These are phyloP conservation scores for Baccha elongata DNA, from an alignment of 2,888 invertebrate species.

Conservation along the genomic window DNA sequence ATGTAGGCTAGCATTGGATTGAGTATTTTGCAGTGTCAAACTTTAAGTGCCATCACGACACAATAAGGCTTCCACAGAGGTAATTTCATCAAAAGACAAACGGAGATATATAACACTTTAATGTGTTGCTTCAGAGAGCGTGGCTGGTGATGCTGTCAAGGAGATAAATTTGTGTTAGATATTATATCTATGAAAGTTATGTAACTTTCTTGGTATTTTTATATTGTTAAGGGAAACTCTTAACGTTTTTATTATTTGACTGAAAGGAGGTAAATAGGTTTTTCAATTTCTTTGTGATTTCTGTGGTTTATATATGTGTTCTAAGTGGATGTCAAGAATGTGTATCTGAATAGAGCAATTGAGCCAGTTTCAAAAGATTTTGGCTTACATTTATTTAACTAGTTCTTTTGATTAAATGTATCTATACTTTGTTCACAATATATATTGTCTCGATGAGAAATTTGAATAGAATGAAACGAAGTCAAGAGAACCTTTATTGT, in stretches of 20 bases:
- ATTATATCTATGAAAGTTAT: slow-evolving; percentile 46
- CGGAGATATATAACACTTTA: not conserved
- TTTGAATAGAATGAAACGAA: slow-evolving; percentile 30
- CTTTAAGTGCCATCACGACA: slow-evolving; percentile 29
- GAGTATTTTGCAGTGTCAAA: slow-evolving; percentile 38
- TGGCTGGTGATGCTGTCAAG: slow-evolving; percentile 6
- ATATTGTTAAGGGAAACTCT: slow-evolving; percentile 24
- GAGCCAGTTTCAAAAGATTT: slow-evolving; percentile 55
- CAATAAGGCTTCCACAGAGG: slow-evolving; percentile 20
- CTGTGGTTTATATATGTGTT: not conserved
- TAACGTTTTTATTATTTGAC: slow-evolving; percentile 35
- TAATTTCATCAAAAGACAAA: slow-evolving; percentile 8
- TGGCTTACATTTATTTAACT: slow-evolving; percentile 46
- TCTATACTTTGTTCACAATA: slow-evolving; percentile 1
- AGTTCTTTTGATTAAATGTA: slow-evolving; percentile 23
- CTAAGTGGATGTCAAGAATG: slow-evolving; percentile 24
- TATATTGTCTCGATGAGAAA: slow-evolving; percentile 32
- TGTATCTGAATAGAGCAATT: slow-evolving; percentile 55
- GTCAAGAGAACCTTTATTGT: slow-evolving; percentile 49
- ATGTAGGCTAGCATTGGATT: slow-evolving; percentile 12
- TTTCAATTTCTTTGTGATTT: slow-evolving; percentile 51
- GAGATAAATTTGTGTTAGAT: slow-evolving; percentile 22
- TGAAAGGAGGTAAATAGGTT: slow-evolving; percentile 45
- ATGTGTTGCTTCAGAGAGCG: slow-evolving; percentile 3
- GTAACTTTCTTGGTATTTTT: slow-evolving; percentile 36